These are phyloP conservation scores for Drosophila putrida DNA, from an alignment of 2,888 invertebrate species.

Conservation along the genomic window DNA sequence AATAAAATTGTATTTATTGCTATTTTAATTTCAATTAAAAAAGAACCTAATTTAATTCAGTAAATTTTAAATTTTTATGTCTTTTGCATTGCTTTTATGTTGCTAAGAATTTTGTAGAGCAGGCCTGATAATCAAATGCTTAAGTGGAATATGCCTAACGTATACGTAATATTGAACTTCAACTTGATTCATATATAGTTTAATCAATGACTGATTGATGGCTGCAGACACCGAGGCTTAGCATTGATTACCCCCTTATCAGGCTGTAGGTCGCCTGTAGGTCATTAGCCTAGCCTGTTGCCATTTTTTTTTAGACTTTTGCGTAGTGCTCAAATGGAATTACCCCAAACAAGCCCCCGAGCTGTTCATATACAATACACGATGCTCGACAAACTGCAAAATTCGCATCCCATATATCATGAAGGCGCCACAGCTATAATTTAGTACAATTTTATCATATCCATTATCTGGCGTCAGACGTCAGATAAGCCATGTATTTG, in stretches of 20 bases:
- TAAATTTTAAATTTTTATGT: no score
- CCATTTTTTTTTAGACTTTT: slow-evolving; percentile 21
- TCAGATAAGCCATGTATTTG: slow-evolving; percentile 28
- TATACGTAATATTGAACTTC: slow-evolving; percentile 53
- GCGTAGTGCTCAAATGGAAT: slow-evolving; percentile 45
- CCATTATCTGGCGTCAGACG: slow-evolving; percentile 45
- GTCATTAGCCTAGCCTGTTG: slow-evolving; percentile 39
- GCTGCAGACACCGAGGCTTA: slow-evolving; percentile 7
- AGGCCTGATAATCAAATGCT: background rate
- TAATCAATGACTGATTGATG: slow-evolving; percentile 56
- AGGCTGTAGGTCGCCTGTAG: slow-evolving; percentile 69
- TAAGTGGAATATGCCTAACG: slow-evolving; percentile 4
- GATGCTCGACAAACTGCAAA: slow-evolving; percentile 5
- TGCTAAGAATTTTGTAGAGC: no score
- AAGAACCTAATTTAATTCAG: no score
- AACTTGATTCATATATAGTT: slow-evolving; percentile 35
- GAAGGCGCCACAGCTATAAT: slow-evolving; percentile 20
- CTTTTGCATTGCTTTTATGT: no score
- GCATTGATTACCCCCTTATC: slow-evolving; percentile 20
- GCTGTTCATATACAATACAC: background rate
- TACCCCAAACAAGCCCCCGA: slow-evolving; percentile 29
- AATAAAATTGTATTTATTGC: no score
- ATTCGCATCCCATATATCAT: background rate
- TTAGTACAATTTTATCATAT: slow-evolving; percentile 37
- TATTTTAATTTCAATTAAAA: no score